phyloP scores from a whole-genome alignment of 92 coral and sea anemone genomes.

The Micromussa lordhowensis region DNA sequence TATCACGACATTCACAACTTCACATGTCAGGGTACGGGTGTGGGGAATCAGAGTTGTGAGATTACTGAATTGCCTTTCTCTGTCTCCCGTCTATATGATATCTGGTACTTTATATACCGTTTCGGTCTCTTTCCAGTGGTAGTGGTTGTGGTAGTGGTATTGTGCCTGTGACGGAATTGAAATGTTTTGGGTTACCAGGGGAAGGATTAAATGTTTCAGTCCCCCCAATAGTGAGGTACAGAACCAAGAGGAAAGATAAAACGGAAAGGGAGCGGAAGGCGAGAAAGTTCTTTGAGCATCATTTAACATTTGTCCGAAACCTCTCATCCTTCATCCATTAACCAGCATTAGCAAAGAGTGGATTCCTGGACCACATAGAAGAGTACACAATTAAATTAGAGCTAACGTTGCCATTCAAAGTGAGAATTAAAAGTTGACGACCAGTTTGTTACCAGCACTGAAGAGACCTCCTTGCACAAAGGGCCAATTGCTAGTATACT shows the following conservation, averaged over 20 bases:
- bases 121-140: background rate
- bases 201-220: no score
- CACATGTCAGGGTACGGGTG: background rate
- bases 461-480: background rate
- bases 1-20: background rate
- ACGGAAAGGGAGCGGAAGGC: no score
- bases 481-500: background rate
- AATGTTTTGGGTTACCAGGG: no score
- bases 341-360: background rate
- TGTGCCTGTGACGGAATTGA: no score
- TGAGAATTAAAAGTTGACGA: background rate
- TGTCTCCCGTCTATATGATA: background rate
- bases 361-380: background rate
- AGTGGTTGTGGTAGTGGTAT: no score
- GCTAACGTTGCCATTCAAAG: background rate
- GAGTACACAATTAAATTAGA: background rate
- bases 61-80: background rate
- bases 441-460: background rate
- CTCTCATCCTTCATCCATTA: background rate
- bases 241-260: no score
- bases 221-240: no score
- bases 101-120: background rate
- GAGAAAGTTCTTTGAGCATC: no score
- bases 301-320: background rate
- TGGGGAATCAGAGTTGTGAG: background rate